Conservation (phyloP, 2,888 invertebrate genomes). For the Teleiodes luculella region DNA sequence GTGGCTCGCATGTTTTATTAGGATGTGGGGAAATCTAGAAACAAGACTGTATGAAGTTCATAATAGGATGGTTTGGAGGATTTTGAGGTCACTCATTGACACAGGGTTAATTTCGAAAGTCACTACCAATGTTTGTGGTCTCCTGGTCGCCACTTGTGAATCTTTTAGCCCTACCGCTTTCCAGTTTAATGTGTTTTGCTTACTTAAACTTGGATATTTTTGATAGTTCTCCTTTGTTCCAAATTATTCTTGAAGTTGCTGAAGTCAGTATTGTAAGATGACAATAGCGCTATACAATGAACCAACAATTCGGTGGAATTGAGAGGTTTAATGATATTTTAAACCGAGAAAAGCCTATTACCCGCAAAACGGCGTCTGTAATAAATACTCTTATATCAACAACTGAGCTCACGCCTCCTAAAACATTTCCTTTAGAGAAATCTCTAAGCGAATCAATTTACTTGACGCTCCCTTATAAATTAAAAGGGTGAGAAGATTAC, state of each 20-base stretch:
- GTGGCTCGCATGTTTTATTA: constrained; percentile 25
- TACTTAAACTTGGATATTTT: too few relatives aligned
- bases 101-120: too few relatives aligned
- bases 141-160: too few relatives aligned
- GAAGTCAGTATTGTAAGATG: not conserved
- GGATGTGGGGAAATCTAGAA: not conserved
- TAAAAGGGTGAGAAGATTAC: constrained; percentile 38
- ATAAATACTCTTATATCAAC: constrained; percentile 9
- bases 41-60: not conserved
- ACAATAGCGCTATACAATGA: not conserved
- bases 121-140: too few relatives aligned
- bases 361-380: not conserved
- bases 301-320: not conserved
- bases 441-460: constrained; percentile 36
- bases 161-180: too few relatives aligned
- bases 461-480: constrained; percentile 35
- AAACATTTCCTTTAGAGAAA: constrained; percentile 34
- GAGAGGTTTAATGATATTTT: not conserved
- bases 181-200: too few relatives aligned
- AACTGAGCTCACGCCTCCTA: constrained; percentile 23
- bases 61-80: not conserved
- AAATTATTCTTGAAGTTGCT: too few relatives aligned
- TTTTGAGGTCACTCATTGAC: not conserved
- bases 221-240: too few relatives aligned
- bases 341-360: not conserved